Base-by-base conservation (phyloP, 2,797 vertebrate species). In the Kryptolebias ocellatus region DNA sequence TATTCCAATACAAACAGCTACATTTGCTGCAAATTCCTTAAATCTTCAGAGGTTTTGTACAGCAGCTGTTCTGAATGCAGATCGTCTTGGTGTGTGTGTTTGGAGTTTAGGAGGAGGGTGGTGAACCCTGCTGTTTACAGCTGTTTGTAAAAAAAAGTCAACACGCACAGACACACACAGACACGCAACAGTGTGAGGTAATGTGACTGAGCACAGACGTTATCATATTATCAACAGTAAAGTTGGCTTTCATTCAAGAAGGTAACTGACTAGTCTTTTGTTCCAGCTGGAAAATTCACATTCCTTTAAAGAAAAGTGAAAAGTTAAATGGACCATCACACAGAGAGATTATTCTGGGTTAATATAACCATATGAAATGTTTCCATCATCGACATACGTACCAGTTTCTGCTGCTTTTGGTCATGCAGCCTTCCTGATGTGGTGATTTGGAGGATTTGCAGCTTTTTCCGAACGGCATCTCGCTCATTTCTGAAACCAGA, bases 91-190 rank as follows among this genome's bases (percentile, higher is more conserved):
- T 65, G 28, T 50, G 52, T 51, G 20, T 53, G 31, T 31, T 46
- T 17, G 37, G 46, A 20, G 10, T 17, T 28, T 16, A 64, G 47
- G 28, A 57, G 55, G 34, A 56, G 47, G 53, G 4, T 0, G 1
- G 20, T 44, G 34, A 64, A 31, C 34, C 45, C 69, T 71, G 74
- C 70, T 67, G 64, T 70, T 65, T 70, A 54, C 81, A 87, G 78
- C 79, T 84, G 74, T 53, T 49, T 60, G 24, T 69, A 29, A 59
- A 45, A 39, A 1, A 45, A 67, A 18, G 20, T 24, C 20, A 24
- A 24, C 20, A 24, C 2, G 20, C 20, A 24, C 20, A 24, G 20
- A 24, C 20, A 24, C 60, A 54, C 47, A 29, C 15, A 63, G 46
- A 64, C 29, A 58, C 58, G 54, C 46, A 73, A 52, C 56, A 59